phyloP scores from a whole-genome alignment of 2,113 vertebrate genomes.

The Phrynosoma blainvillii region DNA sequence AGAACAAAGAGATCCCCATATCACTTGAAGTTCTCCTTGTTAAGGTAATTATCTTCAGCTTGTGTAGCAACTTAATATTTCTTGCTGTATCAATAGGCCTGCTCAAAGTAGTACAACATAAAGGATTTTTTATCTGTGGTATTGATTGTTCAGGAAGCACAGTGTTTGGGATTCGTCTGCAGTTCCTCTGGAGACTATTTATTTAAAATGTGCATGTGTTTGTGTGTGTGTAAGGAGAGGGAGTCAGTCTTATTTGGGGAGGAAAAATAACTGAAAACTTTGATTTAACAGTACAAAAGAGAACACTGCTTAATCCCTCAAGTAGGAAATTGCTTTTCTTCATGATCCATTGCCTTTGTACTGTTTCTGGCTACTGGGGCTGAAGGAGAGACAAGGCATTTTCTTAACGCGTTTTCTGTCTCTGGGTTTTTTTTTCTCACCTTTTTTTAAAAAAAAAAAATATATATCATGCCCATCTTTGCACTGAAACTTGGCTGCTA shows the following conservation, averaged over 20 bases:
- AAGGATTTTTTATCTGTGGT: slow-evolving; percentile 62
- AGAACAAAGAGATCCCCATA: slow-evolving; percentile 3
- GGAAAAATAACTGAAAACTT: slow-evolving; percentile 67
- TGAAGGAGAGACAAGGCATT: slow-evolving; percentile 62
- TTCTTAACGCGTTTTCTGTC: slow-evolving; percentile 46
- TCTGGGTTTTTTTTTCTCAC: background rate
- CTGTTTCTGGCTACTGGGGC: slow-evolving; percentile 68
- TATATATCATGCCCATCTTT: slow-evolving; percentile 55
- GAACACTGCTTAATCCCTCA: slow-evolving; percentile 77
- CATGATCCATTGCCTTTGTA: slow-evolving; percentile 78
- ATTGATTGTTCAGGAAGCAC: slow-evolving; percentile 65
- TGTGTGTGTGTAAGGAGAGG: slow-evolving; percentile 17
- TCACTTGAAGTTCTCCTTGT: slow-evolving; percentile 45
- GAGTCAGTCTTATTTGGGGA: slow-evolving; percentile 57
- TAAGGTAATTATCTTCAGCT: slow-evolving; percentile 64
- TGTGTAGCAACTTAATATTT: slow-evolving; percentile 58
- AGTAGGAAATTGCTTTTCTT: slow-evolving; percentile 82
- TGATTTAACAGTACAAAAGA: slow-evolving; percentile 78
- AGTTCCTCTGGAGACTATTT: slow-evolving; percentile 69
- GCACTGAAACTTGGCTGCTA: slow-evolving; percentile 47
- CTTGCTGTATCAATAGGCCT: slow-evolving; percentile 54
- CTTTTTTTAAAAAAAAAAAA: background rate
- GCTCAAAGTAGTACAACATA: slow-evolving; percentile 55
- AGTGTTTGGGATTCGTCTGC: slow-evolving; percentile 51
- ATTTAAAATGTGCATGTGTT: slow-evolving; percentile 64